Conservation (phyloP, 2,888 invertebrate species). For the Agrochola litura region DNA sequence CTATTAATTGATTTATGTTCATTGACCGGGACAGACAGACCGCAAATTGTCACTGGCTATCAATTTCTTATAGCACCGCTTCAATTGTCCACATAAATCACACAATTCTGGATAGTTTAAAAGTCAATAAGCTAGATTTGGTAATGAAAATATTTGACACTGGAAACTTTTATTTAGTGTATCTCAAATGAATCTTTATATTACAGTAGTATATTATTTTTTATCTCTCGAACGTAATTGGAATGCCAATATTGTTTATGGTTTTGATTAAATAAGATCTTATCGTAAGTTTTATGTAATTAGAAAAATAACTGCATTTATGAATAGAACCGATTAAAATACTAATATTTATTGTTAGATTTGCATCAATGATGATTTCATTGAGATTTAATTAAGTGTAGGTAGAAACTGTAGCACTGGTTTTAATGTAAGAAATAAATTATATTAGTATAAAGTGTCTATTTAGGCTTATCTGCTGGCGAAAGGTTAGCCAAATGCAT, state of each 20-base stretch:
- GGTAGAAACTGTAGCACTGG: neutral
- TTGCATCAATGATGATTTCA: conserved; percentile 1
- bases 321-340: neutral
- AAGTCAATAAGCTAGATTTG: conserved; percentile 50
- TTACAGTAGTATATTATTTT: neutral
- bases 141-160: conserved; percentile 42
- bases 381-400: neutral
- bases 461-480: conserved; percentile 10
- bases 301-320: conserved; percentile 17
- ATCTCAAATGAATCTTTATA: neutral
- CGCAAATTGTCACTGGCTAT: conserved; percentile 47
- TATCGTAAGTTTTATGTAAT: conserved; percentile 9
- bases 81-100: conserved; percentile 60
- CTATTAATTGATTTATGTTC: conserved; percentile 67
- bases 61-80: conserved; percentile 38
- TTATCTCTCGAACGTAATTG: conserved; percentile 21
- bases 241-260: conserved; percentile 27
- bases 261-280: conserved; percentile 27
- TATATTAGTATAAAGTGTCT: neutral
- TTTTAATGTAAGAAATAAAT: conserved; percentile 17
- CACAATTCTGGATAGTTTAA: conserved; percentile 52
- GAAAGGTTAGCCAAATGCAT: conserved; percentile 29
- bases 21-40: conserved; percentile 57
- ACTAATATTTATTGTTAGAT: neutral
- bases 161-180: conserved; percentile 11